A percentile compares a stretch with the other conserved stretches of the same genome.
Evolutionary conservation across 2,113 vertebrate genomes (phyloP).

Genomic region (Tachysurus vachellii): DNA sequence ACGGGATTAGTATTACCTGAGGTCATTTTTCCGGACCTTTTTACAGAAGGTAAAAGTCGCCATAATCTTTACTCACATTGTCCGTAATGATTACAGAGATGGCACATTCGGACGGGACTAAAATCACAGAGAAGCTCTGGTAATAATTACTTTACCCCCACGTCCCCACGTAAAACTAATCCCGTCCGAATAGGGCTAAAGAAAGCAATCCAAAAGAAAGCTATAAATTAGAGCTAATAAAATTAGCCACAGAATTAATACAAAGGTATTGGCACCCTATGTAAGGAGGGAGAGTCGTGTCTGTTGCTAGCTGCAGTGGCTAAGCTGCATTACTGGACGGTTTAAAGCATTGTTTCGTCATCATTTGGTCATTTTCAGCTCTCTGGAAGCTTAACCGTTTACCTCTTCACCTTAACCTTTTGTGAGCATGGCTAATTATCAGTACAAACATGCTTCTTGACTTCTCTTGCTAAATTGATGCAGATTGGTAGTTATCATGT

Average conservation of each 20-base stretch:
- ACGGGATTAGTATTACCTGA: too few species aligned
- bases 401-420: neutral
- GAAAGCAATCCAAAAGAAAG: neutral
- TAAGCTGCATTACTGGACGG: neutral
- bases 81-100: too few species aligned
- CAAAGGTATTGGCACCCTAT: neutral
- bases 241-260: neutral
- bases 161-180: too few species aligned
- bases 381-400: neutral
- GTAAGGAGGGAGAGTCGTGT: neutral
- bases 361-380: neutral
- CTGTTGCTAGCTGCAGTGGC: neutral
- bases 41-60: too few species aligned
- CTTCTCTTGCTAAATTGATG: too few species aligned
- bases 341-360: too few species aligned
- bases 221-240: neutral
- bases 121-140: too few species aligned
- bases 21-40: too few species aligned
- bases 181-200: too few species aligned
- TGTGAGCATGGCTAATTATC: neutral
- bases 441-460: neutral
- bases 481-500: neutral
- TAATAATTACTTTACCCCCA: too few species aligned
- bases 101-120: too few species aligned
- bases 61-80: too few species aligned